phyloP scores from a whole-genome alignment of 2,797 vertebrate genomes.

The Liparis tanakae region DNA sequence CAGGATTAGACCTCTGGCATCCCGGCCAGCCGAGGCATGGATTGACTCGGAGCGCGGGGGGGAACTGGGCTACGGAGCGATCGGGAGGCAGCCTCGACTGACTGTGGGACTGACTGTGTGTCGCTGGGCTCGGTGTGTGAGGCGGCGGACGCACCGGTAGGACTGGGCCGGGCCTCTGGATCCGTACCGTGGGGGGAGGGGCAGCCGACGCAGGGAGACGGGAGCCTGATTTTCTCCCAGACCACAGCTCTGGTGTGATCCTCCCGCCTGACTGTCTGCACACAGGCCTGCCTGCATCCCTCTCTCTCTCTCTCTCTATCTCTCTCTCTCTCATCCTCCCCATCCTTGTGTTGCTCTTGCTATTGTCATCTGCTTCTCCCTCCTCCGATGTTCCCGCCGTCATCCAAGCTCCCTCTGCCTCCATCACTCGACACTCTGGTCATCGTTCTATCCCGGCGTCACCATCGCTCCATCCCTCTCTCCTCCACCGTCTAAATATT shows the following conservation, averaged over 20 bases:
- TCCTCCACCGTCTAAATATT: slow-evolving; percentile 53
- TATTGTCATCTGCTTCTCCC: slow-evolving; percentile 36
- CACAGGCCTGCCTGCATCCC: slow-evolving; percentile 68
- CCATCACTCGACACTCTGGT: slow-evolving; percentile 38
- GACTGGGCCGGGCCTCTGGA: slow-evolving; percentile 80
- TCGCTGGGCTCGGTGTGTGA: slow-evolving; percentile 56
- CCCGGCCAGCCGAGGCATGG: slow-evolving; percentile 64
- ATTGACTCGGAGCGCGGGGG: slow-evolving; percentile 65
- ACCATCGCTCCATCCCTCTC: slow-evolving; percentile 39
- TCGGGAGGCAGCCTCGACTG: slow-evolving; percentile 57
- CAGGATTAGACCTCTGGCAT: slow-evolving; percentile 72
- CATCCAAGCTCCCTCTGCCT: slow-evolving; percentile 54
- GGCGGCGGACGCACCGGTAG: slow-evolving; percentile 75
- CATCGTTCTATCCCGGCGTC: slow-evolving; percentile 43
- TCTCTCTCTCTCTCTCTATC: slow-evolving; percentile 44
- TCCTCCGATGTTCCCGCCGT: slow-evolving; percentile 60
- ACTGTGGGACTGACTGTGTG: slow-evolving; percentile 53
- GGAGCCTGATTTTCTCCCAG: slow-evolving; percentile 80
- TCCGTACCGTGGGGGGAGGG: slow-evolving; percentile 82
- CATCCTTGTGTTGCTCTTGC: slow-evolving; percentile 58
- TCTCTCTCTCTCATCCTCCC: slow-evolving; percentile 46
- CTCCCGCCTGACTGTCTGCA: slow-evolving; percentile 68
- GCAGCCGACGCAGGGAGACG: slow-evolving; percentile 73
- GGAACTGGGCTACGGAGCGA: slow-evolving; percentile 48
- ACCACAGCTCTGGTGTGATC: slow-evolving; percentile 72